Percentiles rank a stretch among this genome's conserved stretches.
phyloP scores from a whole-genome alignment of 23 tunicate genomes.

The Clavelina lepadiformis region DNA sequence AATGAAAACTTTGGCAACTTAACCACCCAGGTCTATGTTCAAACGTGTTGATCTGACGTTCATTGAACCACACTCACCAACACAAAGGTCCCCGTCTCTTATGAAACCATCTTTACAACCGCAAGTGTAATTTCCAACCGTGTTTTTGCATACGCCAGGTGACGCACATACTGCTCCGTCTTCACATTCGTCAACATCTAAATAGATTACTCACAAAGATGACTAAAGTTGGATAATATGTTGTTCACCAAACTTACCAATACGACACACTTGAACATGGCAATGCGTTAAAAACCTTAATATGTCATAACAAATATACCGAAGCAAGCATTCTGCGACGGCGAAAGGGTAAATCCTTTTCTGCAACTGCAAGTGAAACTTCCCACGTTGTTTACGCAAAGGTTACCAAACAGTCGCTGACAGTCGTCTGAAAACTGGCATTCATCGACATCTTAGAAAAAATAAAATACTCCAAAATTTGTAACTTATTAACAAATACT shows the following conservation, averaged over 20 bases:
- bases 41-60: too few species aligned
- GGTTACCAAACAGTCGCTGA: constrained; percentile 31
- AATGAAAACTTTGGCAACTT: too few species aligned
- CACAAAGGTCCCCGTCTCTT: constrained; percentile 14
- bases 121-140: constrained; percentile 51
- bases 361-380: constrained; percentile 68
- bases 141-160: constrained; percentile 53
- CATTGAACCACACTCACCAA: too few species aligned
- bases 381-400: constrained; percentile 56
- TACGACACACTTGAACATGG: too few species aligned
- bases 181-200: constrained; percentile 75
- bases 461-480: too few species aligned
- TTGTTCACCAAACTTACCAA: too few species aligned
- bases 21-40: too few species aligned
- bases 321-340: constrained; percentile 9
- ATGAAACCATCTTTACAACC: constrained; percentile 43
- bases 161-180: constrained; percentile 23
- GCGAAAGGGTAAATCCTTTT: constrained; percentile 26
- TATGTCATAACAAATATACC: too few species aligned
- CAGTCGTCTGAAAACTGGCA: constrained; percentile 56
- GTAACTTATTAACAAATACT: too few species aligned
- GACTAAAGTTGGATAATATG: too few species aligned
- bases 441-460: constrained; percentile 71
- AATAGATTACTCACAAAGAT: too few species aligned
- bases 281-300: too few species aligned